Conservation (phyloP, 2,797 vertebrate genomes). For the Enoplosus armatus region DNA sequence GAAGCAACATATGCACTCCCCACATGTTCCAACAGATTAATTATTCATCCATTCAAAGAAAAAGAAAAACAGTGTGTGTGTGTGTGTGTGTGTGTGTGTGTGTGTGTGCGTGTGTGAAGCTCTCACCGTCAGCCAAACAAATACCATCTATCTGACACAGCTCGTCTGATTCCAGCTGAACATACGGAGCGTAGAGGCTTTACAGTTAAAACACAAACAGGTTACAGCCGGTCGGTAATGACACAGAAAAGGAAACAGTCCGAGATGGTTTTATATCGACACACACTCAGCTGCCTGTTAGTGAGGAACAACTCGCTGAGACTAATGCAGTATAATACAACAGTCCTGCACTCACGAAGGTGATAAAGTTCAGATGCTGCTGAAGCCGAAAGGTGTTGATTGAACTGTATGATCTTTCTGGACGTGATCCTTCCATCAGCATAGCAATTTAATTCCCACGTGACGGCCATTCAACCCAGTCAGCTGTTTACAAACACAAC, state of each 20-base stretch:
- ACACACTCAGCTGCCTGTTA: not conserved
- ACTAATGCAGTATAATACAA: not conserved
- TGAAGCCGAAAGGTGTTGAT: not conserved
- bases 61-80: not conserved
- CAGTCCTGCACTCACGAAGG: no score
- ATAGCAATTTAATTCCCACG: not conserved
- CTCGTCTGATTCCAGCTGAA: not conserved
- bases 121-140: conserved; percentile 14
- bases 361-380: not conserved
- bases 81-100: conserved; percentile 18
- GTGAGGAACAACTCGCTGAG: not conserved
- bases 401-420: not conserved
- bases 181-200: not conserved
- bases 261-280: not conserved
- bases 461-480: not conserved
- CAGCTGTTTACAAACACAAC: no score
- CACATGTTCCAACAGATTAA: conserved; percentile 34
- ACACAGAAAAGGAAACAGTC: not conserved
- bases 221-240: not conserved
- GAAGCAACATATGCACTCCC: not conserved
- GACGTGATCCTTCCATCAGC: not conserved
- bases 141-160: not conserved
- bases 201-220: not conserved
- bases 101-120: conserved; percentile 11
- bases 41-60: conserved; percentile 42